Base-by-base conservation (phyloP, 2,888 invertebrate genomes). In the Agriotes lineatus region DNA sequence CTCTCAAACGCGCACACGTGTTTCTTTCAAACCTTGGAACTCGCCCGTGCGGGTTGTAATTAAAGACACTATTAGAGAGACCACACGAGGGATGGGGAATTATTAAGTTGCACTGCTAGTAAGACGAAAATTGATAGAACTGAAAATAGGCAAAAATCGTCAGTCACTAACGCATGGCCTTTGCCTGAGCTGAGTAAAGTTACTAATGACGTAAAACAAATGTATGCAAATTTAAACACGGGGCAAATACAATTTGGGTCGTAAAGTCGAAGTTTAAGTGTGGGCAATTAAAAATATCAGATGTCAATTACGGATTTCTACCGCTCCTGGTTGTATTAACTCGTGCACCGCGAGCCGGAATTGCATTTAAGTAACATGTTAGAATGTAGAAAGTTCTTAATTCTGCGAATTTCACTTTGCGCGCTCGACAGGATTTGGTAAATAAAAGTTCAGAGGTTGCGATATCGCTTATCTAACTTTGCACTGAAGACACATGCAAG, bases 191-290 rank as follows among this genome's bases (percentile, higher is more conserved):
- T 22, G 22, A 48, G 22, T 48, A 25, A 48, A 19, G 12, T 48
- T 1, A 1, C 9, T 2, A 33, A 14, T 54, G 54, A 54, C 54
- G 54, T 37, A 54, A 54, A 54, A 54, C 54, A 54, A 54, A 54
- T 57, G 39, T 57, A 57, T 57, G 57, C 42, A 52, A 52, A 52
- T 25, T 35, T 22, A 48, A 48, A 48, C 48, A 25, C 48, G 48
- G 25, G 7, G 16, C 54, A 16, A 54, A 54, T 12, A 57, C 57
- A 39, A 39, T 57, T 56, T 22, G 25, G 33, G 33, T 33, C 52
- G 14, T 52, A 30, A 33, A 52, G 20, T n/a, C 48, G 19, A 48
- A 48, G 48, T 48, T 19, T 48, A 48, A 48, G 22, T 48, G 12
- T 48, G 20, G 12, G 22, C 22, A 48, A 48, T n/a, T 25, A 19